These are phyloP conservation scores for Thysanoteuthis rhombus DNA, from an alignment of 2,888 invertebrate genomes.

Conservation along the genomic window DNA sequence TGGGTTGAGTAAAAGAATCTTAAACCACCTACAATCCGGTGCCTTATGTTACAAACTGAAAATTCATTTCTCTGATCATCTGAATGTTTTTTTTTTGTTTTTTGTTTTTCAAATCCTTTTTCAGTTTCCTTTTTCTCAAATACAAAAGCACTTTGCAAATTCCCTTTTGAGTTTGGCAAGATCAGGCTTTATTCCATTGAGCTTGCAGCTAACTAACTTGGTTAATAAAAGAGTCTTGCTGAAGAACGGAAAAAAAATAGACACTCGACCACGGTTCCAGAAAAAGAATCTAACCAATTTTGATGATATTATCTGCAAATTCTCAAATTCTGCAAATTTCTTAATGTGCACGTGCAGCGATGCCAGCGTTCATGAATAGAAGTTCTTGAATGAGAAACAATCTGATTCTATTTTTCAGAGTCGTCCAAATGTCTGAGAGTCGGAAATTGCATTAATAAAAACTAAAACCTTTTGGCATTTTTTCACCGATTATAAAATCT, in stretches of 20 bases:
- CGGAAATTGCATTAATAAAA: background rate
- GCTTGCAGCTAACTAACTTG: background rate
- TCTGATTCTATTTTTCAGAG: background rate
- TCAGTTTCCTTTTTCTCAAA: background rate
- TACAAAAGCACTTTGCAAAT: background rate
- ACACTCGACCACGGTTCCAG: background rate
- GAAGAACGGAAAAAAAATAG: background rate
- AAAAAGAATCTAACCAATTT: background rate
- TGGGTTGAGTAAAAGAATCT: background rate
- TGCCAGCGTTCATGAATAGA: background rate
- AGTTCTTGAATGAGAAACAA: background rate
- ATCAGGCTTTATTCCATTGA: background rate
- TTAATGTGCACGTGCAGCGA: background rate
- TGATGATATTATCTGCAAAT: background rate
- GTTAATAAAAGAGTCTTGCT: background rate
- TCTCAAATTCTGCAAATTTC: background rate
- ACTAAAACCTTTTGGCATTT: background rate
- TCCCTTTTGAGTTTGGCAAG: background rate
- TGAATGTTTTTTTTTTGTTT: no score
- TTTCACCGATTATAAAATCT: background rate
- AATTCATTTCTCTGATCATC: background rate
- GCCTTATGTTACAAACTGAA: background rate
- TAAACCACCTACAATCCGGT: background rate
- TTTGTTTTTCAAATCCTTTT: background rate
- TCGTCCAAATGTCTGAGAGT: constrained; percentile 12